Conservation (phyloP, 2,113 vertebrate species). For the Sterrhoptilus dennistouni region DNA sequence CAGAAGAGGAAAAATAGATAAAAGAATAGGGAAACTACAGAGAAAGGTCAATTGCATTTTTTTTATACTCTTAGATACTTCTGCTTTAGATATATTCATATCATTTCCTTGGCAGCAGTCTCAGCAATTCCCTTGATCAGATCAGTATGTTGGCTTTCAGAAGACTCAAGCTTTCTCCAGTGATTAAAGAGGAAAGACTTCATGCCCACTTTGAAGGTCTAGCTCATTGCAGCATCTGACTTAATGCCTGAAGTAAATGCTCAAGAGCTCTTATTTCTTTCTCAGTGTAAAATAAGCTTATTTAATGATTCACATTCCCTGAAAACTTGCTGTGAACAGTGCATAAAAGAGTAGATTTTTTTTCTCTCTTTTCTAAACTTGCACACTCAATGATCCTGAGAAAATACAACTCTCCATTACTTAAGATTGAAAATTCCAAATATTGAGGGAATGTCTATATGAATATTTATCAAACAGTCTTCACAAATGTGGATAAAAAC, state of each 20-base stretch:
- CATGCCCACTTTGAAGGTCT: not conserved
- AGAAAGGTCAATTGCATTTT: not conserved
- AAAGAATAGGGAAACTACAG: not conserved
- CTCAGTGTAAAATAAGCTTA: not conserved
- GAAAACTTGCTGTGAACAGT: not conserved
- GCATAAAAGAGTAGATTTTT: not conserved
- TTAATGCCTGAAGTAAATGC: not conserved
- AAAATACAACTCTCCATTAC: not conserved
- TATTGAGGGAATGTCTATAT: not conserved
- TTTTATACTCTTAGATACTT: not conserved
- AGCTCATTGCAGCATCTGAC: not conserved
- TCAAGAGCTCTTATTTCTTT: not conserved
- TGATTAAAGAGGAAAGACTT: not conserved
- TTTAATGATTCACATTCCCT: not conserved
- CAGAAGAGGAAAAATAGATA: not conserved
- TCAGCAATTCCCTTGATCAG: not conserved
- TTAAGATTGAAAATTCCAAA: not conserved
- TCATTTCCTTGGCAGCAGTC: not conserved
- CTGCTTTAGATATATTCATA: not conserved
- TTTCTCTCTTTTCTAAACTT: not conserved
- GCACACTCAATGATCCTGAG: not conserved
- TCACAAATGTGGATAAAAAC: not conserved
- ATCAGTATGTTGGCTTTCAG: conserved; percentile 1
- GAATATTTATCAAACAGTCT: not conserved
- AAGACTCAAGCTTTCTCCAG: not conserved